Base-by-base conservation (phyloP, 2,113 vertebrate genomes). In the Ctenomys sociabilis region DNA sequence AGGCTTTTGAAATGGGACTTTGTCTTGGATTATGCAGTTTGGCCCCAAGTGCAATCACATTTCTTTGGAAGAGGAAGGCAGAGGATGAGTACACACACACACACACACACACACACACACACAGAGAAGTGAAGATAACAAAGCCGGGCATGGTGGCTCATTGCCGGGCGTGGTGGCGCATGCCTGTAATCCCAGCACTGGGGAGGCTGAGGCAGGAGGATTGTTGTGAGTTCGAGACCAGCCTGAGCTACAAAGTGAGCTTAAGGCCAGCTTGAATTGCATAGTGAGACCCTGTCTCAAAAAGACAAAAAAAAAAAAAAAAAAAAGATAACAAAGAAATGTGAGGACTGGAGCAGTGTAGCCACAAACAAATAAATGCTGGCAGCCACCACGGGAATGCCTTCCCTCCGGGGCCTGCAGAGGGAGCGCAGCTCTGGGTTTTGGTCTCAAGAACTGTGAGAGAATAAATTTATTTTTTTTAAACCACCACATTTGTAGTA, bases 391-490 rank as follows among this genome's bases (percentile, higher is more conserved):
- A 43, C 26, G 28, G 89, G 40, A 93, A 66, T 13, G 59, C 37
- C 75, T 17, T 72, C 54, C 28, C 14, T 7, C 13, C 30, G 49
- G 26, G 73, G 88, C 72, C 78, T 88, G 19, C 10, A 43, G 30
- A 86, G 61, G 85, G 16, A 80, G 32, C 11, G 49, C 1, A 22
- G 12, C 16, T 35, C 37, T 26, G 32, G 52, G 7, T 87, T 85
- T 22, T 54, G 37, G 14, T 7, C 35, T 87, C 14, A 7, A 88
- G 26, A 89, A 78, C 30, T n/a, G 5, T 57, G 37, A 95, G 37
- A 91, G 32, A 81, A 81, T 64, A 83, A 37, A 85, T 84, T 84
- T 88, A 72, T 45, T 86, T 83, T 5, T 89, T 92, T 57, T 30
- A 66, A 81, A 22, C n/a, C 61, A 57, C 30, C 11, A 77, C 7